Conservation (phyloP, 2,888 invertebrate species). For the Eupithecia abbreviata region DNA sequence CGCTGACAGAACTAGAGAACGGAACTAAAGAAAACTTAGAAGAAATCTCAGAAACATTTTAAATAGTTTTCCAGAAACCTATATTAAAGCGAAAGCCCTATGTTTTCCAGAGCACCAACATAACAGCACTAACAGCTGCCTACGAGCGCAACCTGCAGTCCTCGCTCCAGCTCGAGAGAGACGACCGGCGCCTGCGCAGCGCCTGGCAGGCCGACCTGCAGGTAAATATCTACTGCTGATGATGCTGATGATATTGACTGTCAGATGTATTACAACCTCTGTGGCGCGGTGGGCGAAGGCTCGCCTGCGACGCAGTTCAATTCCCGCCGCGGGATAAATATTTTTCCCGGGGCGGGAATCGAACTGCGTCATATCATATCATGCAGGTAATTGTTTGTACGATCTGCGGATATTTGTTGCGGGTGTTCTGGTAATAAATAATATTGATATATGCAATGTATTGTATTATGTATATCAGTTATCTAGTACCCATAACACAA, state of each 20-base stretch:
- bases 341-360: too few relatives aligned
- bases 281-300: too few relatives aligned
- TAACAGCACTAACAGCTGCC: constrained; percentile 12
- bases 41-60: neutral
- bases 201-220: constrained; percentile 57
- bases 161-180: constrained; percentile 28
- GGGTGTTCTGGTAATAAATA: too few relatives aligned
- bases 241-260: neutral
- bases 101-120: constrained; percentile 15
- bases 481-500: too few relatives aligned
- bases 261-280: too few relatives aligned
- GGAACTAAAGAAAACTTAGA: neutral
- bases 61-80: neutral
- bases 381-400: too few relatives aligned
- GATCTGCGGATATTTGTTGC: too few relatives aligned
- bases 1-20: neutral
- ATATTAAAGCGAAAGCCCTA: neutral
- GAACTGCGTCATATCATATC: too few relatives aligned
- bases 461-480: too few relatives aligned
- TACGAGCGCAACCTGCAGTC: constrained; percentile 35
- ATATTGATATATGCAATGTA: too few relatives aligned
- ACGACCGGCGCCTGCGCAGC: constrained; percentile 52
- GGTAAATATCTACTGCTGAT: constrained; percentile 41
- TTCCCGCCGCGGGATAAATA: too few relatives aligned
- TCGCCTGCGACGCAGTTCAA: too few relatives aligned